Conservation (phyloP, 2,113 vertebrate species). For the Neomonachus schauinslandi region DNA sequence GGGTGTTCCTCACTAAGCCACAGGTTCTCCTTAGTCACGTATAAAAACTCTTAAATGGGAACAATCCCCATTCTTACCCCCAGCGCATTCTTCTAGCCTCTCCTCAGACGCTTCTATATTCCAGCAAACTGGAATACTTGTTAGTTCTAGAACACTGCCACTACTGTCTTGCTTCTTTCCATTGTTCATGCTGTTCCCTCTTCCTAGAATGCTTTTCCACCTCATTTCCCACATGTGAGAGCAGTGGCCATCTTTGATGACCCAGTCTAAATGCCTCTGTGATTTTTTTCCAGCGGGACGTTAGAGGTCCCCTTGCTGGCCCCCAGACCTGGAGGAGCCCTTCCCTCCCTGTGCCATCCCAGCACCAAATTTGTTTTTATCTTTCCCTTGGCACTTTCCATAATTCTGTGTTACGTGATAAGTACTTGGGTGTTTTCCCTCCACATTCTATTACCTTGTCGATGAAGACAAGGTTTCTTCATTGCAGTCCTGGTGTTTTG, state of each 20-base stretch:
- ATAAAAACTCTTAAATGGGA: neutral
- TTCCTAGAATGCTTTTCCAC: neutral
- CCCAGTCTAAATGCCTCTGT: neutral
- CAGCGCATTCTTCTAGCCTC: neutral
- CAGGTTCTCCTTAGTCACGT: neutral
- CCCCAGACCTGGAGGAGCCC: neutral
- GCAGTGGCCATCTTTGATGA: neutral
- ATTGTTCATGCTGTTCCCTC: neutral
- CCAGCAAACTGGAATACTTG: neutral
- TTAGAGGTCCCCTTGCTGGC: neutral
- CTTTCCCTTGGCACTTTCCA: neutral
- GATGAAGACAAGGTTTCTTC: neutral
- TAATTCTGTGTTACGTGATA: neutral
- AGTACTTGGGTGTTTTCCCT: neutral
- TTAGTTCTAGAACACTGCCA: neutral
- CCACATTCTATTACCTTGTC: neutral
- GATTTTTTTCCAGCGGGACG: neutral
- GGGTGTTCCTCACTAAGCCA: neutral
- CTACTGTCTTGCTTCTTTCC: neutral
- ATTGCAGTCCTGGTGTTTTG: neutral
- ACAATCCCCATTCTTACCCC: neutral
- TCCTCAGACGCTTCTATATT: neutral
- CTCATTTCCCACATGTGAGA: neutral
- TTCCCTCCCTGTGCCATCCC: neutral
- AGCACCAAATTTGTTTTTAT: neutral